A percentile compares a stretch with the other conserved stretches of the same genome.
These are phyloP conservation scores for Siderastrea radians DNA, from an alignment of 92 coral and sea anemone species.

Conservation along the genomic window DNA sequence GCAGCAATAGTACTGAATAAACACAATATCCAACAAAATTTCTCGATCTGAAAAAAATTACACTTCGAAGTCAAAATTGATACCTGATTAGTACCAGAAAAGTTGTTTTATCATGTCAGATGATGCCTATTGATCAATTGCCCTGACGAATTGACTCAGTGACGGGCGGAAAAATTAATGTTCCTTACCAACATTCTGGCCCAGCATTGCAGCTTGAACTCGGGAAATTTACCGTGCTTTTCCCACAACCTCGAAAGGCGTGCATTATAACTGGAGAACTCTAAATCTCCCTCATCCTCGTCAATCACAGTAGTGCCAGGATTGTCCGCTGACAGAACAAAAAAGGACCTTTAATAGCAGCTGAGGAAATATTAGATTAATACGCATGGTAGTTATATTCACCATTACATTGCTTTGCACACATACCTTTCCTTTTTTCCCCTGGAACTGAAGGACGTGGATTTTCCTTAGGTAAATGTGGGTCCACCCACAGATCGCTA, in stretches of 20 bases:
- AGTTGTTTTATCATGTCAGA: background rate
- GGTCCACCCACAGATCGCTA: conserved; percentile 33
- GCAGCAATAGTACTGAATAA: too few relatives aligned
- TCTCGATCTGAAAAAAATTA: too few relatives aligned
- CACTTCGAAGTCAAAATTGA: background rate
- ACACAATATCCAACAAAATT: too few relatives aligned
- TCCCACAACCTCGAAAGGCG: conserved; percentile 21
- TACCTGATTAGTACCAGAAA: background rate
- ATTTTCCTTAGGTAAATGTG: background rate
- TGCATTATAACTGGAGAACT: background rate
- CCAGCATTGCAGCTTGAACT: conserved; percentile 45
- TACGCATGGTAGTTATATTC: background rate
- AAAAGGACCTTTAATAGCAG: background rate
- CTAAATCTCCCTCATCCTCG: background rate
- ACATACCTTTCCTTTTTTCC: background rate
- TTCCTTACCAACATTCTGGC: conserved; percentile 60
- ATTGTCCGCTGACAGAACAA: background rate
- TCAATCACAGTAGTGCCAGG: background rate
- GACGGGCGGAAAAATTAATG: conserved; percentile 5
- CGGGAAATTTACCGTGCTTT: conserved; percentile 9
- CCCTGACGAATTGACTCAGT: conserved; percentile 14
- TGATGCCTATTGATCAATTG: conserved; percentile 3
- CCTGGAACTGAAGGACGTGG: too few relatives aligned
- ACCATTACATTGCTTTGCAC: background rate
- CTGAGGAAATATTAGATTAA: background rate